Evolutionary conservation across 1,140 invertebrate genomes (phyloP).

Genomic region (Maconellicoccus hirsutus): DNA sequence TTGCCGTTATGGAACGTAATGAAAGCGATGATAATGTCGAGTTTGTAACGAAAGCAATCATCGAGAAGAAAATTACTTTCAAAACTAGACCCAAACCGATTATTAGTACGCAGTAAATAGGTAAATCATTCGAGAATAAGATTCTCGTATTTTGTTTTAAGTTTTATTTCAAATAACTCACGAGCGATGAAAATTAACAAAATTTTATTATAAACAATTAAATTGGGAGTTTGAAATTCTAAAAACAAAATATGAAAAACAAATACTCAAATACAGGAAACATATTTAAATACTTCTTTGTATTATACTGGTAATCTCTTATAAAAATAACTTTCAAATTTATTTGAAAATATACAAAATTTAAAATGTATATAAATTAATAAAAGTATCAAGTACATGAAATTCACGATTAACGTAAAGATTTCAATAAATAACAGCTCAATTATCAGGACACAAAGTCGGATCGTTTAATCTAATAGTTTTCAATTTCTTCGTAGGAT

Average conservation of each 20-base stretch:
- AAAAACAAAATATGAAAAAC: neutral
- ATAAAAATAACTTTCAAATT: neutral
- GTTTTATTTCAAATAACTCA: neutral
- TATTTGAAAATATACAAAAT: neutral
- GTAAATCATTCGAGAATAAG: too few species aligned
- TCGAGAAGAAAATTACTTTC: constrained; percentile 76
- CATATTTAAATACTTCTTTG: neutral
- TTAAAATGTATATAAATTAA: neutral
- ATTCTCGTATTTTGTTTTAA: too few species aligned
- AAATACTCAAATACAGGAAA: neutral
- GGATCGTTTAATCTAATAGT: constrained; percentile 2
- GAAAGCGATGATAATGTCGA: constrained; percentile 33
- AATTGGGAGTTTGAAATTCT: neutral
- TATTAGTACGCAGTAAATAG: constrained; percentile 40
- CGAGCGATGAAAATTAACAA: too few species aligned
- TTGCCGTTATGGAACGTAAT: constrained; percentile 63
- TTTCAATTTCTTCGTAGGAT: neutral
- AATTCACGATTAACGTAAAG: too few species aligned
- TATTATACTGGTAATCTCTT: neutral
- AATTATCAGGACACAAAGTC: neutral
- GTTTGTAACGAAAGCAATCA: constrained; percentile 62
- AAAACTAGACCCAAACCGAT: constrained; percentile 84
- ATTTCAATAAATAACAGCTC: neutral
- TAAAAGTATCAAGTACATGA: too few species aligned
- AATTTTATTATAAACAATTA: too few species aligned